Percentiles rank a stretch among this genome's conserved stretches.
phyloP scores from a whole-genome alignment of 1,140 invertebrate genomes.

The Harlomillsia oculata region DNA sequence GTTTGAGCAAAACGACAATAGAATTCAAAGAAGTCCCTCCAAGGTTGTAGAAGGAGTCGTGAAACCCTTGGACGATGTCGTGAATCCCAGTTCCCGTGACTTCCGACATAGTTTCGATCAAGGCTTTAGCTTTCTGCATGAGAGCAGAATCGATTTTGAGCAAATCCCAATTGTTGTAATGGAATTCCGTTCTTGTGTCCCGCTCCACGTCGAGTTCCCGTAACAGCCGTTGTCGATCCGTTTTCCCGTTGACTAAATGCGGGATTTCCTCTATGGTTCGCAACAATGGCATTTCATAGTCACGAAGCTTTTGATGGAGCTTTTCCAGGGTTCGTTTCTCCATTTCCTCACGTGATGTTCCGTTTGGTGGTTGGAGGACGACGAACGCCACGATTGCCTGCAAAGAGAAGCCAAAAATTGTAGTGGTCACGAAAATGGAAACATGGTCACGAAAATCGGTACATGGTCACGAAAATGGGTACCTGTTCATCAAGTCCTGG shows the following conservation, averaged over 20 bases:
- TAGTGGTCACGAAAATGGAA: neutral
- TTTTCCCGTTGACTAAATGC: conserved; percentile 71
- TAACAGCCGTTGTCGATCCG: conserved; percentile 64
- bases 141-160: too few relatives aligned
- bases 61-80: conserved; percentile 35
- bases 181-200: neutral
- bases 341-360: conserved; percentile 45
- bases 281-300: conserved; percentile 26
- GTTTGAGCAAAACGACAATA: conserved; percentile 60
- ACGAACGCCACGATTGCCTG: conserved; percentile 65
- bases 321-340: conserved; percentile 54
- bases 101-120: conserved; percentile 39
- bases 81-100: conserved; percentile 29
- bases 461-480: too few relatives aligned
- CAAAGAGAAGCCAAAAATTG: conserved; percentile 37
- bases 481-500: conserved; percentile 57
- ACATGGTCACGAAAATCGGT: neutral
- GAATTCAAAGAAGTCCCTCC: conserved; percentile 80
- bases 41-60: conserved; percentile 68
- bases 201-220: conserved; percentile 33
- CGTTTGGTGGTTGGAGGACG: conserved; percentile 45
- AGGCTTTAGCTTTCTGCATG: conserved; percentile 54
- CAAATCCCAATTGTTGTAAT: neutral
- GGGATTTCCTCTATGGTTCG: conserved; percentile 58
- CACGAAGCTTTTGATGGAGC: conserved; percentile 45